Evolutionary conservation across 1,140 invertebrate genomes (phyloP).

Genomic region (Drusus annulatus): DNA sequence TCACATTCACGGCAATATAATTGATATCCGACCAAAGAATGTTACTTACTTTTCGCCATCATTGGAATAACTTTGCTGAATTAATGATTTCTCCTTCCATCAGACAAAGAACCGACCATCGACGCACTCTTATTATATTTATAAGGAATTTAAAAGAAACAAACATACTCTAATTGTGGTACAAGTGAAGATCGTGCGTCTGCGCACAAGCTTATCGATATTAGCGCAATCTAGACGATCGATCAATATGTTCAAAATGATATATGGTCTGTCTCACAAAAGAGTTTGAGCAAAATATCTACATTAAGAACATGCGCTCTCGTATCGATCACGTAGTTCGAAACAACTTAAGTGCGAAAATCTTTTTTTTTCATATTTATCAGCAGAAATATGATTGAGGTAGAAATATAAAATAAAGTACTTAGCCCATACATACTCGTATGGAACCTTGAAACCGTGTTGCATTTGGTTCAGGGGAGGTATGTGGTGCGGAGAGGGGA

Average conservation of each 20-base stretch:
- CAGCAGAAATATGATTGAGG: too few relatives aligned
- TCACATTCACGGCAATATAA: too few relatives aligned
- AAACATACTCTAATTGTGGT: conserved; percentile 43
- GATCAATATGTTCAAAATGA: conserved; percentile 42
- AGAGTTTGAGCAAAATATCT: conserved; percentile 28
- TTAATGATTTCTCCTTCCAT: not conserved
- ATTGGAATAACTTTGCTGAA: not conserved
- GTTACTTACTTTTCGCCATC: too few relatives aligned
- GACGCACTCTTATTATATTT: not conserved
- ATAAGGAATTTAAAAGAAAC: conserved; percentile 33
- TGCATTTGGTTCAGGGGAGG: too few relatives aligned
- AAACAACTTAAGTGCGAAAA: too few relatives aligned
- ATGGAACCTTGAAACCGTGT: too few relatives aligned
- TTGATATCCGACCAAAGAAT: too few relatives aligned
- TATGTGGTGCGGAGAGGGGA: too few relatives aligned
- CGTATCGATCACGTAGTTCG: too few relatives aligned
- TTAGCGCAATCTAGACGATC: conserved; percentile 34
- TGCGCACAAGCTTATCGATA: conserved; percentile 32
- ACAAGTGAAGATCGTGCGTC: conserved; percentile 39
- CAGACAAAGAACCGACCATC: conserved; percentile 19
- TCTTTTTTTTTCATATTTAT: too few relatives aligned
- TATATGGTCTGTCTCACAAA: conserved; percentile 30
- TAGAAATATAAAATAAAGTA: too few relatives aligned
- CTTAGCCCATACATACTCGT: too few relatives aligned
- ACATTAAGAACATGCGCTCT: conserved; percentile 14